Evolutionary conservation across 2,797 vertebrate genomes (phyloP), one percentile per base, ranked within the genome.

Genomic region (Craterocephalus amniculus): DNA sequence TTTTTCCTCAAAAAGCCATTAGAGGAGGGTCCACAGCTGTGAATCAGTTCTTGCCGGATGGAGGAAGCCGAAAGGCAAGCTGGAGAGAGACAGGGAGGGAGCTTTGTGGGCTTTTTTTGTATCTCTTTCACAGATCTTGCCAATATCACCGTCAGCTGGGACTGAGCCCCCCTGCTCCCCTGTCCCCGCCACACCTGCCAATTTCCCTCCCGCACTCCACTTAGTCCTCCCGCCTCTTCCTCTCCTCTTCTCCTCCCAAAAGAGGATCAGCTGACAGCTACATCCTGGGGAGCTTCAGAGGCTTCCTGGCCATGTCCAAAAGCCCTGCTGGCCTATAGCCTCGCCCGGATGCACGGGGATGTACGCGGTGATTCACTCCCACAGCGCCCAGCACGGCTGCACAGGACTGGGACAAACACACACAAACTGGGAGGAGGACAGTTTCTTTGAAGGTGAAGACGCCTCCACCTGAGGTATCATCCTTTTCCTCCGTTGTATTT

Each of bases 181-280:
- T 48, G 67, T 79, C 78, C 78, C 63, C 70, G 79, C 78, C 75
- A 83, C 86, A 89, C 88, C 82, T 88, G 87, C 83, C 74, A 84
- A 85, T 66, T 72, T 76, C 60, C 71, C 63, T 73, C 79, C 72
- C 49, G 58, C 51, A 63, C 68, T 34, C 54, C 54, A 65, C 68
- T 67, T 72, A 80, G 63, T 69, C 72, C 67, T 73, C 61, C 75
- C 52, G 26, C 80, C 79, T 75, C 72, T 60, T 73, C 45, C 76
- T 80, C 67, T 68, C 64, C 58, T 63, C 63, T 64, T 71, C 63
- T 66, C 65, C 59, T 79, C 83, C 82, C 27, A 16, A 63, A 58
- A 72, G 76, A 75, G 87, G 78, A 92, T 93, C 90, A 91, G 89
- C 92, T 93, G 93, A 94, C 91, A 94, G 91, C 85, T 89, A 91